These are phyloP conservation scores for Pungitius pungitius DNA, from an alignment of 2,113 vertebrate species.

Conservation along the genomic window DNA sequence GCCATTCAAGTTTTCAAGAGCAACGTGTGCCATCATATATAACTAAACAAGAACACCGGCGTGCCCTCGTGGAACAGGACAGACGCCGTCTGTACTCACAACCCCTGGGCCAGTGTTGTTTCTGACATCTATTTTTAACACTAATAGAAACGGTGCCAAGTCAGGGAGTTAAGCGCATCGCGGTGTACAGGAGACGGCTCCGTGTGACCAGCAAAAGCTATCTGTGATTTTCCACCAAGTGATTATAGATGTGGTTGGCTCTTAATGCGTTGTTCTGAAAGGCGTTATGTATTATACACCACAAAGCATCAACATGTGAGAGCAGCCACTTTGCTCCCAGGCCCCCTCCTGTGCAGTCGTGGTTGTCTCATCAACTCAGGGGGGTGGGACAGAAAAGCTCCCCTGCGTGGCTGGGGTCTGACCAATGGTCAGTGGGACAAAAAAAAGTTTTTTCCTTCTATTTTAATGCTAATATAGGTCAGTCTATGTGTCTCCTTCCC, in stretches of 20 bases:
- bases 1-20: conserved; percentile 59
- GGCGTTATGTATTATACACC: conserved; percentile 50
- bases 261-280: conserved; percentile 41
- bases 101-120: conserved; percentile 40
- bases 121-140: conserved; percentile 62
- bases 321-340: conserved; percentile 39
- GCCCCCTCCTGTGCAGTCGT: conserved; percentile 30
- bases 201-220: conserved; percentile 57
- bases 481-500: conserved; percentile 38
- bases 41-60: conserved; percentile 48
- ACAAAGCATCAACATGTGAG: conserved; percentile 43
- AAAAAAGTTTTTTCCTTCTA: conserved; percentile 32
- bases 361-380: conserved; percentile 34
- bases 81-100: conserved; percentile 58
- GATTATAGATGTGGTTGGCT: conserved; percentile 43
- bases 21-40: conserved; percentile 57
- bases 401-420: conserved; percentile 23
- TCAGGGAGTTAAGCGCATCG: conserved; percentile 54
- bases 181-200: conserved; percentile 26
- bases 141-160: conserved; percentile 51
- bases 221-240: conserved; percentile 53
- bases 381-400: conserved; percentile 52
- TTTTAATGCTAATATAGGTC: conserved; percentile 62
- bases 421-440: conserved; percentile 33
- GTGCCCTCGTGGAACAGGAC: conserved; percentile 45